Base-by-base conservation (phyloP, 2,888 invertebrate species). In the Phania funesta region DNA sequence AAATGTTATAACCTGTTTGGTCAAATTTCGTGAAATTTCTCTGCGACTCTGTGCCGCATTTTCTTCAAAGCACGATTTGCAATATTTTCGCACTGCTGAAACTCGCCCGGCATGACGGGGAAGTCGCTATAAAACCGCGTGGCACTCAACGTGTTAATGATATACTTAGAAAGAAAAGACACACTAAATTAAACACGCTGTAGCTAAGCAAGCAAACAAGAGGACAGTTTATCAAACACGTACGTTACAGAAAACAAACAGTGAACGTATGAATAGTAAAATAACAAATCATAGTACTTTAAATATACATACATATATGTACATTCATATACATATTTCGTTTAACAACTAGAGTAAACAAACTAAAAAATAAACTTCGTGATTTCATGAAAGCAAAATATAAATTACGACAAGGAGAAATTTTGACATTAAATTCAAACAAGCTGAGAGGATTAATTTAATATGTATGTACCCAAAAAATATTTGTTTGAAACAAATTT, bases 361-460 rank as follows among this genome's bases (percentile, higher is more conserved):
- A 32, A 22, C 18, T 5, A n/a, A 56, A n/a, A n/a, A n/a, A 52
- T 38, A 24, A 58, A 60, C 35, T 50, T 24, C 60, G 50, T 71
- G 50, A 60, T 41, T 60, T 41, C n/a, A 26, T 26, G 26, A 13
- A 38, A 38, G n/a, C 11, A 13, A 38, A 11, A 38, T 2, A 13
- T 35, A 32, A 32, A 32, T 32, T 4, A 32, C 1, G 6, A 32
- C 6, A 32, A 2, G n/a, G n/a, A n/a, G n/a, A n/a, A n/a, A n/a
- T n/a, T n/a, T n/a, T n/a, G n/a, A n/a, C n/a, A n/a, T n/a, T n/a
- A n/a, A n/a, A n/a, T n/a, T n/a, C n/a, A n/a, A n/a, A n/a, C n/a
- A n/a, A n/a, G n/a, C n/a, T n/a, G n/a, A n/a, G n/a, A 29, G 29
- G 29, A 29, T 29, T 29, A 29, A 38, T 38, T 38, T n/a, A 6